A percentile compares a stretch with the other conserved stretches of the same genome.
phyloP scores from a whole-genome alignment of 2,113 vertebrate species.

The Numida meleagris region DNA sequence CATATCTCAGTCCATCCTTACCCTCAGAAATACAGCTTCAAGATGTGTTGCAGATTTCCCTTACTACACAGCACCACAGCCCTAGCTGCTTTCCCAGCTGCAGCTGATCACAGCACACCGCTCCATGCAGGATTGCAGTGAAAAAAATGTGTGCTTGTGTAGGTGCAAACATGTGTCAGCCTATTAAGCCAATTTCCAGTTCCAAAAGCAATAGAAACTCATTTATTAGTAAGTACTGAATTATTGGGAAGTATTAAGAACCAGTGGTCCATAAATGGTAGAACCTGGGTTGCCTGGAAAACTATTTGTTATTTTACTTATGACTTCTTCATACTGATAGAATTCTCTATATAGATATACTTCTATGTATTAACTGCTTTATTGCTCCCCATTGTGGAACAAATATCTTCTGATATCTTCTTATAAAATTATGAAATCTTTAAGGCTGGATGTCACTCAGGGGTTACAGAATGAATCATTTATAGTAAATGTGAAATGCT shows the following conservation, averaged over 20 bases:
- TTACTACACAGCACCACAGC: not conserved
- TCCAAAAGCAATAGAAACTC: constrained; percentile 17
- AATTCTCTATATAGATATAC: not conserved
- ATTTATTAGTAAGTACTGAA: constrained; percentile 19
- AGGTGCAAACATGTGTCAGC: constrained; percentile 29
- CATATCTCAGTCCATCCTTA: not conserved
- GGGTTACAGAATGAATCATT: not conserved
- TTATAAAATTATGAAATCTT: constrained; percentile 11
- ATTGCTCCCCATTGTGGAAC: not conserved
- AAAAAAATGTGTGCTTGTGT: not conserved
- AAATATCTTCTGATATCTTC: not conserved
- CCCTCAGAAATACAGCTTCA: not conserved
- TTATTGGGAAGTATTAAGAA: constrained; percentile 27
- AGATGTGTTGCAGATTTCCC: not conserved
- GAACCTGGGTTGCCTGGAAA: not conserved
- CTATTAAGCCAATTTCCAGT: not conserved
- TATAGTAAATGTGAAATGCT: not conserved
- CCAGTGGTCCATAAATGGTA: constrained; percentile 13
- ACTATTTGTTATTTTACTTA: not conserved
- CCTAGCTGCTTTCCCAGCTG: not conserved
- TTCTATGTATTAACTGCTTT: not conserved
- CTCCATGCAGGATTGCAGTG: not conserved
- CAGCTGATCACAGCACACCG: constrained; percentile 11
- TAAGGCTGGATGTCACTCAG: not conserved
- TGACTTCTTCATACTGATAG: not conserved